These are phyloP conservation scores for Antidorcas marsupialis DNA, from an alignment of 2,113 vertebrate genomes.

Conservation along the genomic window DNA sequence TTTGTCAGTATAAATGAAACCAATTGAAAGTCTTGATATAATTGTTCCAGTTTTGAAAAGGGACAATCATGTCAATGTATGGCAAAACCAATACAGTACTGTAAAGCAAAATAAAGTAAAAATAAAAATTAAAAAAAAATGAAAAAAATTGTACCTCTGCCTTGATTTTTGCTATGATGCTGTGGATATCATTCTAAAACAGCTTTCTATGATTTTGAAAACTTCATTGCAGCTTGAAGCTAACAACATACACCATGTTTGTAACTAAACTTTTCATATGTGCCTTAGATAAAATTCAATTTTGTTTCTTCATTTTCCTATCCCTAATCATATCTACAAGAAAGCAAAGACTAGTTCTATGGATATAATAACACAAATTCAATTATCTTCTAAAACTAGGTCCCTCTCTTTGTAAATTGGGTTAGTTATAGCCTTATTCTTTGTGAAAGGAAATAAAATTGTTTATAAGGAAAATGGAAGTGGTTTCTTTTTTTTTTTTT, in stretches of 20 bases:
- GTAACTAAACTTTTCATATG: neutral
- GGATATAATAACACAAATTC: constrained; percentile 21
- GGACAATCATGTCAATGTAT: neutral
- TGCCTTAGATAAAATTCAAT: constrained; percentile 3
- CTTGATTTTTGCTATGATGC: neutral
- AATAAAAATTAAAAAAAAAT: too few relatives aligned
- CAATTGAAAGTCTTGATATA: constrained; percentile 44
- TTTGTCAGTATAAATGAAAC: constrained; percentile 46
- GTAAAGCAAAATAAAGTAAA: neutral
- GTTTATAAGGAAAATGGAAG: neutral
- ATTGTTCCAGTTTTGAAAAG: constrained; percentile 18
- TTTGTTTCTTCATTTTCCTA: constrained; percentile 26
- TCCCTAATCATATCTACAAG: constrained; percentile 37
- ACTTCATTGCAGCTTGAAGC: neutral
- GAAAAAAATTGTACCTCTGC: neutral
- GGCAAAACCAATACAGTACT: too few relatives aligned
- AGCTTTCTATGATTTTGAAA: neutral
- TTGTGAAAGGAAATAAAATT: constrained; percentile 32
- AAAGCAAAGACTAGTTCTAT: constrained; percentile 16
- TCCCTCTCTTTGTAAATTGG: constrained; percentile 34
- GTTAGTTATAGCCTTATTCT: constrained; percentile 32
- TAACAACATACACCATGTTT: neutral
- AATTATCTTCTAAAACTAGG: constrained; percentile 44
- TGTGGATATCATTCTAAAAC: neutral
- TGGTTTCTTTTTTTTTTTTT: neutral